Base-by-base conservation (phyloP, 2,888 invertebrate genomes). In the Pandemis cinnamomeana region DNA sequence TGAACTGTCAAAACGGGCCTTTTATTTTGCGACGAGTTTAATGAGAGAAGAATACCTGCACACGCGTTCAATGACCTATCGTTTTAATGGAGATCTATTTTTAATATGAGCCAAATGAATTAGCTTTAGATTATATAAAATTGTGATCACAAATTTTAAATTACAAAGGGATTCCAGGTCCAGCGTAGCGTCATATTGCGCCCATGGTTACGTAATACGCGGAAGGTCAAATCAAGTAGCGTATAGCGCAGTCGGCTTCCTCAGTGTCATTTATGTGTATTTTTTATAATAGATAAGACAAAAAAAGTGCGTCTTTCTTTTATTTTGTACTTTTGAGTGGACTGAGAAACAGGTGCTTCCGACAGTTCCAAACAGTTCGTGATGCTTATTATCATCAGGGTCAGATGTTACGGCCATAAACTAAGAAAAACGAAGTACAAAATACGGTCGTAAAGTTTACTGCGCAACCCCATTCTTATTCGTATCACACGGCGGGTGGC, bases 371-470 rank as follows among this genome's bases (percentile, higher is more conserved):
- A 53, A 66, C 48, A 58, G 13, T 46, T 48, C 11, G 13, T 64
- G 51, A 27, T 51, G 20, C 67, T 63, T 60, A 64, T 72, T 64
- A 63, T 64, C 63, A 61, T 71, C 66, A 68, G 63, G 68, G 48
- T 15, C 41, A 20, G 20, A 20, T 20, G 20, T 20, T 20, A 15
- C 20, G 62, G 44, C 41, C 55, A 58, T 68, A 73, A 64, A 69
- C 41, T 27, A 11, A 58, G 48, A 73, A 68, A 68, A 60, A 46
- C 55, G 68, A 63, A 62, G 42, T 44, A 71, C 61, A 66, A 61
- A 63, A 15, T 60, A 44, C 27, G 13, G 71, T 71, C 71, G 70
- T 74, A 71, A 67, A 74, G 7, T 70, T 74, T 74, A 74, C 61
- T 62, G 66, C 63, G 58, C 70, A 62, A 61, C 74, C 64, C 51